Percentiles rank a stretch among this genome's conserved stretches.
Conservation (phyloP, 2,797 vertebrate species). For the Eremophila alpestris region DNA sequence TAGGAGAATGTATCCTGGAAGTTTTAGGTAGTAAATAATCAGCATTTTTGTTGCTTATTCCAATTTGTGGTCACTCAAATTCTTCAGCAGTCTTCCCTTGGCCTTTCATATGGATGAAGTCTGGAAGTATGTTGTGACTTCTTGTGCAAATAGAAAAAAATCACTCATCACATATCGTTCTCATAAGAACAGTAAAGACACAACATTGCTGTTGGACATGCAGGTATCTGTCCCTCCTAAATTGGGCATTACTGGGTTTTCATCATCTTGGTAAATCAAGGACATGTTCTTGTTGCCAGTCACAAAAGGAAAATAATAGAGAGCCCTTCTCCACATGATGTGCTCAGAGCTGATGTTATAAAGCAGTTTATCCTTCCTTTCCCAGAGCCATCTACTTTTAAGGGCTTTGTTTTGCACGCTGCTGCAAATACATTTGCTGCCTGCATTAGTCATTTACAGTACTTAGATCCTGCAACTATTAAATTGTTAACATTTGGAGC, state of each 20-base stretch:
- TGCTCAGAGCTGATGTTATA: neutral
- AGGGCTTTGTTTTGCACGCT: slow-evolving; percentile 33
- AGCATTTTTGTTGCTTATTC: neutral
- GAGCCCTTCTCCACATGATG: neutral
- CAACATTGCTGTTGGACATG: neutral
- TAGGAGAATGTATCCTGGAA: neutral
- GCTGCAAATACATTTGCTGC: slow-evolving; percentile 34
- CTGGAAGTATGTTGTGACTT: neutral
- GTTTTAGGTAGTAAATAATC: neutral
- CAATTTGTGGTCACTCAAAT: neutral
- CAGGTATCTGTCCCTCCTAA: neutral
- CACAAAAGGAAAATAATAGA: neutral
- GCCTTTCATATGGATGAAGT: neutral
- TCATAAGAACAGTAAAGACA: neutral
- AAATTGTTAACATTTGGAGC: slow-evolving; percentile 59
- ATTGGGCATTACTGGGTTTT: neutral
- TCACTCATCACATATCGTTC: neutral
- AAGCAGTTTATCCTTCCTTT: slow-evolving; percentile 37
- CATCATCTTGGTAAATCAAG: neutral
- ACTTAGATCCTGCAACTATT: slow-evolving; percentile 57
- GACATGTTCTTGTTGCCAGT: neutral
- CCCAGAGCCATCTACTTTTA: slow-evolving; percentile 35
- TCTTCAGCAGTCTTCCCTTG: neutral
- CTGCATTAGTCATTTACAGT: slow-evolving; percentile 60
- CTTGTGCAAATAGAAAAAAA: neutral